Evolutionary conservation across 92 coral and sea anemone genomes (phyloP), one percentile per base, ranked within the genome.

Genomic region (Galaxea fascicularis): DNA sequence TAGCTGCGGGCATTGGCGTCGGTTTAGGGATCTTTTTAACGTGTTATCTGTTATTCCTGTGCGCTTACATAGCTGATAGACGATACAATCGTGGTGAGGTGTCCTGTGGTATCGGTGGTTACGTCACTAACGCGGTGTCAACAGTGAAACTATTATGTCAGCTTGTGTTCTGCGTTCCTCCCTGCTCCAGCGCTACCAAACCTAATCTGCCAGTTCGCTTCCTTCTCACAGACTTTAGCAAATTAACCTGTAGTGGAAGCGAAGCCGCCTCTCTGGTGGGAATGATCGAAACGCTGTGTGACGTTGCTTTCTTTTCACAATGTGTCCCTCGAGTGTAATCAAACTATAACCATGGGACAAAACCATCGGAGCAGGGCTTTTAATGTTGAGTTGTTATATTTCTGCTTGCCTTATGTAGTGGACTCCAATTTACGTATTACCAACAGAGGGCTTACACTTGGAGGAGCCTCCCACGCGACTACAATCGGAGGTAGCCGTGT

Each of bases 221-320:
- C 78, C 88, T 92, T 47, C 94, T 96, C 65, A 93, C 99, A 12
- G 99, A 96, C 86, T 96, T 96, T 69, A 96, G 99, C 68, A 96
- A 96, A 87, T 89, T 96, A 47, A 93, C 99, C 15, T 93, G 99
- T 73, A 93, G 98, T 56, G 98, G 96, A 30, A 94, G 98, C 72
- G 99, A 96, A 77, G 96, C 99, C 15, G 98, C 98, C 12, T 95
- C 99, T 22, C 85, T 96, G 76, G 99, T 96, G 29, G 95, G 99
- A 52, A 94, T 96, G 99, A 93, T 96, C 56, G 99, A 96, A 84
- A 90, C 94, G 22, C 86, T 96, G 20, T 94, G 95, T 82, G 99
- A 96, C 75, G 98, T 96, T 68, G 93, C n/a, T n/a, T n/a, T n/a
- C n/a, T n/a, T n/a, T n/a, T n/a, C n/a, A n/a, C n/a, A n/a, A n/a